Conservation (phyloP, 37 sponge, comb jelly and placozoan species). For the Chondrosia reniformis region DNA sequence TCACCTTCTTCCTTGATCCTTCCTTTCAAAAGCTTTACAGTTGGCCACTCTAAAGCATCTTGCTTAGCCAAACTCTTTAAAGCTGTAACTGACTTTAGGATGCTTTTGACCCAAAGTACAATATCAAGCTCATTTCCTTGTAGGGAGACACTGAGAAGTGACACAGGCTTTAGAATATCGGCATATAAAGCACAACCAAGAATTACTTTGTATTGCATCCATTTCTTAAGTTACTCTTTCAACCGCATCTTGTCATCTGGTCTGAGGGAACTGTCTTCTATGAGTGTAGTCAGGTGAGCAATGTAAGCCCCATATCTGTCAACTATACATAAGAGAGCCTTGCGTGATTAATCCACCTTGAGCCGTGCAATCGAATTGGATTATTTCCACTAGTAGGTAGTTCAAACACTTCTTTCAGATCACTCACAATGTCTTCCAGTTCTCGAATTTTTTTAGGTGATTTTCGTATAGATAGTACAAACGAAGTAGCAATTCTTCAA, state of each 20-base stretch:
- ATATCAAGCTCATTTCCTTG: conserved; percentile 30
- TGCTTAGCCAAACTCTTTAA: conserved; percentile 29
- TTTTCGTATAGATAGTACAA: conserved; percentile 43
- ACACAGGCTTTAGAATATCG: conserved; percentile 44
- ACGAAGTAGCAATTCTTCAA: conserved; percentile 45
- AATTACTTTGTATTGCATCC: conserved; percentile 33
- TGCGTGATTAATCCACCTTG: conserved; percentile 54
- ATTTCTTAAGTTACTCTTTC: conserved; percentile 37
- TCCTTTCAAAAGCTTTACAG: conserved; percentile 29
- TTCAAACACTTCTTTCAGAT: conserved; percentile 46
- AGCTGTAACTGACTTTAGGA: conserved; percentile 31
- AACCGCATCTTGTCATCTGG: conserved; percentile 29
- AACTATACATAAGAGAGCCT: conserved; percentile 44
- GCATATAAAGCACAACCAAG: conserved; percentile 51
- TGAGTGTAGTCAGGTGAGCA: conserved; percentile 32
- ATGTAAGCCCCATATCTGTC: conserved; percentile 66
- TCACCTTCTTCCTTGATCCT: conserved; percentile 25
- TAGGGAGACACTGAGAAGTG: conserved; percentile 53
- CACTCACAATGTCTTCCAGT: conserved; percentile 9
- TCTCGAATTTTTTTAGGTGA: conserved; percentile 5
- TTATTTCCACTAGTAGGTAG: conserved; percentile 41
- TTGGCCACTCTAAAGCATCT: conserved; percentile 44
- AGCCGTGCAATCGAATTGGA: conserved; percentile 43
- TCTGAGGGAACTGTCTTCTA: conserved; percentile 36
- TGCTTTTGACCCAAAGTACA: conserved; percentile 38